Conservation (phyloP, 2,888 invertebrate species). For the Resseliella maxima region DNA sequence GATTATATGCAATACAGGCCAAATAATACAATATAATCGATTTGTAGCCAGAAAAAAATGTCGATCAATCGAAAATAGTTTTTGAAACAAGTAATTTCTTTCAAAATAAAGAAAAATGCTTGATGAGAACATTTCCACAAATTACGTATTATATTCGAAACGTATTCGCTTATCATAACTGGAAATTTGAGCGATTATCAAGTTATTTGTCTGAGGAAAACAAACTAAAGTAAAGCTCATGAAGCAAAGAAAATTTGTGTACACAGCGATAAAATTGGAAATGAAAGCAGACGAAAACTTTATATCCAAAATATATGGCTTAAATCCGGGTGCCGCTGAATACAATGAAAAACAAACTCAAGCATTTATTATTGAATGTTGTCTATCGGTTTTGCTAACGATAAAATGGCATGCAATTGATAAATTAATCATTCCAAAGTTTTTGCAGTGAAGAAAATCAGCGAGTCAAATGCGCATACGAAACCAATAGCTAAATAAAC, state of each 20-base stretch:
- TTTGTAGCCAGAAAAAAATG: neutral
- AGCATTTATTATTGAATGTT: slow-evolving; percentile 21
- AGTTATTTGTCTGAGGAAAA: slow-evolving; percentile 13
- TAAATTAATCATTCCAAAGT: slow-evolving; percentile 49
- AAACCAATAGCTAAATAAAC: no score
- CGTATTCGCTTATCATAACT: neutral
- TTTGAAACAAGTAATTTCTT: neutral
- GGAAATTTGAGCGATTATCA: neutral
- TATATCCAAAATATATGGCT: neutral
- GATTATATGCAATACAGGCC: neutral
- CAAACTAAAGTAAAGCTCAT: neutral
- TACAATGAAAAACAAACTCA: neutral
- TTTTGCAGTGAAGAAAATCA: slow-evolving; percentile 3
- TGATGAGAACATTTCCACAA: neutral
- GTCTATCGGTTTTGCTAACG: slow-evolving; percentile 33
- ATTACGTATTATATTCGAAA: neutral
- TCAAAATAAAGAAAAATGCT: neutral
- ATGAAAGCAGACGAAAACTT: slow-evolving; percentile 14
- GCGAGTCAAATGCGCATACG: neutral
- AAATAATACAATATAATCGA: neutral
- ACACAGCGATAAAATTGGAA: slow-evolving; percentile 22
- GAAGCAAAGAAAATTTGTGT: neutral
- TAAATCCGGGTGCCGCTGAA: neutral
- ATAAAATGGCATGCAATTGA: slow-evolving; percentile 46
- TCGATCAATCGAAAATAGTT: neutral